These are phyloP conservation scores for Aegithalos caudatus DNA, from an alignment of 2,113 vertebrate genomes.

Conservation along the genomic window DNA sequence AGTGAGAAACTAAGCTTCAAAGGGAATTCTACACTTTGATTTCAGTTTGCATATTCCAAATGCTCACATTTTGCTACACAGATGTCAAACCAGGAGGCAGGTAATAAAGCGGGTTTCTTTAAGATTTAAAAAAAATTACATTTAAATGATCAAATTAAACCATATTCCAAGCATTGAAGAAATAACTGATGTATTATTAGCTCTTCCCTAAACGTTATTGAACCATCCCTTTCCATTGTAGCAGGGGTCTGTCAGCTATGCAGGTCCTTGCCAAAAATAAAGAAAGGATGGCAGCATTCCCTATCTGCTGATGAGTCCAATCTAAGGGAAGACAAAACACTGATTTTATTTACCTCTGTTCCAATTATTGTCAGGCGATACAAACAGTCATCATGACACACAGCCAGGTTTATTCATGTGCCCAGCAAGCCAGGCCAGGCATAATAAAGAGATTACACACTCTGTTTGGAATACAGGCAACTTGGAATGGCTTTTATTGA, in stretches of 20 bases:
- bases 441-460: constrained; percentile 43
- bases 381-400: constrained; percentile 34
- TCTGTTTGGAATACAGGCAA: not conserved
- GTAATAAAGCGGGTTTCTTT: constrained; percentile 2
- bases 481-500: constrained; percentile 46
- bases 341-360: constrained; percentile 56
- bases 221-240: not conserved
- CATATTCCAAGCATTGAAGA: not conserved
- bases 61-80: not conserved
- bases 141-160: not conserved
- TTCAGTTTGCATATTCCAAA: constrained; percentile 14
- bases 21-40: constrained; percentile 13
- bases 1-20: not conserved
- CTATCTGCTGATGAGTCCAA: constrained; percentile 63
- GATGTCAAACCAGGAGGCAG: constrained; percentile 48
- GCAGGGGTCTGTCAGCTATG: constrained; percentile 4
- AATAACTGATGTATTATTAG: not conserved
- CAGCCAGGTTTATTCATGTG: constrained; percentile 35
- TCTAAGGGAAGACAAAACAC: constrained; percentile 50
- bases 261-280: constrained; percentile 26
- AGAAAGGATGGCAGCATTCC: constrained; percentile 36
- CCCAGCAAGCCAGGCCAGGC: constrained; percentile 20
- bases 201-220: not conserved
- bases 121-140: not conserved
- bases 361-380: constrained; percentile 13